Evolutionary conservation across 2,797 vertebrate genomes (phyloP).

Genomic region (Meda fulgida): DNA sequence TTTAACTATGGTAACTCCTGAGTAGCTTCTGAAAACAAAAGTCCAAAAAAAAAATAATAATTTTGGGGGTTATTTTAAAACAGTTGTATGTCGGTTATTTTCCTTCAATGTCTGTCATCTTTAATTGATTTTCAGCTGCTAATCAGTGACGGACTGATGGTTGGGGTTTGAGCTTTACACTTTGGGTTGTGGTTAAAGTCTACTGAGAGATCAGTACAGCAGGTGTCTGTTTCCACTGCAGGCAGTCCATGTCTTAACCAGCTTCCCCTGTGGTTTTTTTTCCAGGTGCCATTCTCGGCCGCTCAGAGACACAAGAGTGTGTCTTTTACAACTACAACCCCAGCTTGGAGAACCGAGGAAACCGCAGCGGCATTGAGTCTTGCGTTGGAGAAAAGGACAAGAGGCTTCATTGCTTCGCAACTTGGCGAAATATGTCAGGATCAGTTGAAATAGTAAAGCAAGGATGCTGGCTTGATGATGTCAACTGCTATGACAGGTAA

Average conservation of each 20-base stretch:
- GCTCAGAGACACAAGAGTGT: constrained; percentile 89
- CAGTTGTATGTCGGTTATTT: background rate
- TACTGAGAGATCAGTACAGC: constrained; percentile 3
- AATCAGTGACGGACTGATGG: background rate
- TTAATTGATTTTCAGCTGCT: background rate
- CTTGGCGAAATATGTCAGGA: constrained; percentile 92
- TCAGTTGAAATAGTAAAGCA: constrained; percentile 89
- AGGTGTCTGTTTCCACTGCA: background rate
- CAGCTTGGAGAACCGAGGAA: constrained; percentile 80
- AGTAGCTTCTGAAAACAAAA: constrained; percentile 27
- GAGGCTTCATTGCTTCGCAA: constrained; percentile 91
- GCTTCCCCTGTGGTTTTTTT: constrained; percentile 45
- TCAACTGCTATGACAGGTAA: constrained; percentile 94
- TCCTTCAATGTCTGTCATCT: background rate
- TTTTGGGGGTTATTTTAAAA: constrained; percentile 47
- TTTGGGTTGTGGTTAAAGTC: background rate
- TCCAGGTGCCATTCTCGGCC: constrained; percentile 91
- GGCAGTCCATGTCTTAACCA: background rate
- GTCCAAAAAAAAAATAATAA: too few species aligned
- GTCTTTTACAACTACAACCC: constrained; percentile 88
- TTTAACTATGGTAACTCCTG: constrained; percentile 26
- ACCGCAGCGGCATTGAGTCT: constrained; percentile 82
- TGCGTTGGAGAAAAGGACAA: constrained; percentile 91
- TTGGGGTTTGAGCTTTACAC: background rate
- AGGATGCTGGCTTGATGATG: constrained; percentile 93